Evolutionary conservation across 2,888 invertebrate genomes (phyloP), one percentile per base, ranked within the genome.

Genomic region (Philaethria dido): DNA sequence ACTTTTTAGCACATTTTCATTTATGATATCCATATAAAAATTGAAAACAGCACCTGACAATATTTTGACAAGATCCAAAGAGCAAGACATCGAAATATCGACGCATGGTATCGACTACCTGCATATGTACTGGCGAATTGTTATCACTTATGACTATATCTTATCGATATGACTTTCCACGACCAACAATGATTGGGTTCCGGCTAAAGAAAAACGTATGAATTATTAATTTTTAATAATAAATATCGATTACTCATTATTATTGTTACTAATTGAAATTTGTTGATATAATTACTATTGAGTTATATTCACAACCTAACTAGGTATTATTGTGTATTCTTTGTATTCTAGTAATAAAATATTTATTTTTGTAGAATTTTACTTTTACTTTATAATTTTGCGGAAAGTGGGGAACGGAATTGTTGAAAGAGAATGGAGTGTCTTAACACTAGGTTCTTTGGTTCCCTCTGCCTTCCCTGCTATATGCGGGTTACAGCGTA

Each of bases 31-130:
- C 44, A 14, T 14, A 25, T 20, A 45, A 45, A 18, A 60, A 60
- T 45, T 29, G 16, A 59, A 18, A n/a, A 59, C n/a, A 16, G 60
- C 80, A 88, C 88, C 89, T 88, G 84, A 81, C 70, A 89, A 76
- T 77, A 79, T 84, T 76, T 85, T 85, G 72, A 84, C 82, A 64
- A 87, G 75, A 66, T 82, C 78, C 68, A 84, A 71, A 54, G 87
- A 78, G 80, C 89, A 90, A 83, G 88, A 88, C 88, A 87, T 88
- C 78, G 75, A 80, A 64, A 72, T 76, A 63, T 70, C 74, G 67
- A 72, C 72, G 73, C 84, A 83, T 83, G 72, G 75, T 80, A 77
- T 64, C 73, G 65, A 71, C 73, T 75, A 76, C 67, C 70, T 70
- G 74, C 75, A 16, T 18, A 42, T 42, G n/a, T 4, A 76, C 66